Percentiles rank a stretch among this genome's conserved stretches.
Evolutionary conservation across 2,888 invertebrate genomes (phyloP).

Genomic region (Leptopilina syphax): DNA sequence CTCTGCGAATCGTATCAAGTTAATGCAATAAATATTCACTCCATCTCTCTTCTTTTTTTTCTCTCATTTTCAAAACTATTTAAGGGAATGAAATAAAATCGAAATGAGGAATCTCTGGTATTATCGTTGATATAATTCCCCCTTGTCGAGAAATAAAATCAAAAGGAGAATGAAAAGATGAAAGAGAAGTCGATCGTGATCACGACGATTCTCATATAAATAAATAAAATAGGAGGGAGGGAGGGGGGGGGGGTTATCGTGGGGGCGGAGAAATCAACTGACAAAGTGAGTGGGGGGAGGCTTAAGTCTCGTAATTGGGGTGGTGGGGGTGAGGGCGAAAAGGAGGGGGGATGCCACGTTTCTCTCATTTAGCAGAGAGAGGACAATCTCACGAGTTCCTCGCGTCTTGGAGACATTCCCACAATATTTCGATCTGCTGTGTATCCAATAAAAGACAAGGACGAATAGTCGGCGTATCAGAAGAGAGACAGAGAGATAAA

Average conservation of each 20-base stretch:
- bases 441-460: conserved; percentile 34
- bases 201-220: conserved; percentile 53
- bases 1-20: conserved; percentile 29
- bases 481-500: too few species aligned
- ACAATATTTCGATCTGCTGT: conserved; percentile 62
- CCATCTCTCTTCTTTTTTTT: conserved; percentile 18
- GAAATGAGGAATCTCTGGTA: conserved; percentile 26
- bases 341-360: conserved; percentile 54
- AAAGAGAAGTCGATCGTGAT: conserved; percentile 55
- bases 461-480: conserved; percentile 8
- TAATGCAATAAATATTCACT: conserved; percentile 38
- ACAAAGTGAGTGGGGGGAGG: background rate
- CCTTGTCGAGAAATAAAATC: conserved; percentile 10
- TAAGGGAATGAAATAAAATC: background rate
- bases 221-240: conserved; percentile 54
- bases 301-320: too few species aligned
- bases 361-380: conserved; percentile 4
- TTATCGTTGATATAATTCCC: background rate
- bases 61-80: background rate
- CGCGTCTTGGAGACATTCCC: conserved; percentile 58
- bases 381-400: conserved; percentile 38
- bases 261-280: conserved; percentile 22
- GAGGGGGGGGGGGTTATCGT: conserved; percentile 17
- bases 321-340: conserved; percentile 16
- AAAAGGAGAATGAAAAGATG: conserved; percentile 43